These are phyloP conservation scores for Chaetorhynchus papuensis DNA, from an alignment of 2,113 vertebrate genomes.

Conservation along the genomic window DNA sequence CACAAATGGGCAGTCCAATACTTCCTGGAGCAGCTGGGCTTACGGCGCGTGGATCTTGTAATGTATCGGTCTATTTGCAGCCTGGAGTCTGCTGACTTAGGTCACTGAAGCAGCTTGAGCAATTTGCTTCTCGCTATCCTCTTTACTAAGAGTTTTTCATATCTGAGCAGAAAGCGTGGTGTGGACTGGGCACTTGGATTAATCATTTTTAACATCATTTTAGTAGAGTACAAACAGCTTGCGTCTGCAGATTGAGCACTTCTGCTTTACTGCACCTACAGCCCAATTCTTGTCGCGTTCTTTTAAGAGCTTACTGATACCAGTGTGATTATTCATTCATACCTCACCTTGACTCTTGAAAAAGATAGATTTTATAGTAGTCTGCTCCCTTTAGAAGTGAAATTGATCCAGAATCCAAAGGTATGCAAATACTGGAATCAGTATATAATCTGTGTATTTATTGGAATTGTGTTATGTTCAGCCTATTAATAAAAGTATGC, in stretches of 20 bases:
- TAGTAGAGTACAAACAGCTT: background rate
- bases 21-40: background rate
- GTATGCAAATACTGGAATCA: background rate
- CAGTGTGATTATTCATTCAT: background rate
- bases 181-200: background rate
- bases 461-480: background rate
- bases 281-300: background rate
- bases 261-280: background rate
- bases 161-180: background rate
- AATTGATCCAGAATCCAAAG: background rate
- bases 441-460: background rate
- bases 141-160: background rate
- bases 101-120: background rate
- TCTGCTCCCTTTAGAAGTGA: background rate
- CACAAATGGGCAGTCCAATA: background rate
- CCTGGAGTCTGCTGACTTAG: background rate
- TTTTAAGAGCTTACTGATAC: background rate
- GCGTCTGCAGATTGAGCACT: background rate
- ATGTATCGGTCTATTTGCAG: background rate
- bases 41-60: rapidly evolving
- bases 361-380: background rate
- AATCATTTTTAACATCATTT: background rate
- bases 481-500: background rate
- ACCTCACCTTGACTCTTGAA: background rate
- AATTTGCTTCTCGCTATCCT: background rate